phyloP scores from a whole-genome alignment of 2,113 vertebrate species.

The Kryptolebias marmoratus region DNA sequence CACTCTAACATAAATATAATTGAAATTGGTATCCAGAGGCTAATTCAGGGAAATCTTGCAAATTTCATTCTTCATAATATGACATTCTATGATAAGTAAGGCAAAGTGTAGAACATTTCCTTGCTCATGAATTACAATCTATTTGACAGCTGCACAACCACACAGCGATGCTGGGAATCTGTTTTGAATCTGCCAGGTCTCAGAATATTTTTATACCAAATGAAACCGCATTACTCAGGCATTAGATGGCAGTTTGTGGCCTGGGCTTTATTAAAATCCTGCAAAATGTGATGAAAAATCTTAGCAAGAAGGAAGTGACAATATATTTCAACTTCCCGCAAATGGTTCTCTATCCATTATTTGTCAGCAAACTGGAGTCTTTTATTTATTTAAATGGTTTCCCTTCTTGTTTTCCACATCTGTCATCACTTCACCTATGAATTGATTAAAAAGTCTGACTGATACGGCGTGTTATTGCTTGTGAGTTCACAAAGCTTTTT shows the following conservation, averaged over 20 bases:
- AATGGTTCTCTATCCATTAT: conserved; percentile 25
- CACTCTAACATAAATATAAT: conserved; percentile 41
- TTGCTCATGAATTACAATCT: conserved; percentile 67
- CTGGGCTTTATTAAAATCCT: conserved; percentile 46
- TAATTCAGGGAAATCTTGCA: conserved; percentile 43
- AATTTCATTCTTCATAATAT: conserved; percentile 53
- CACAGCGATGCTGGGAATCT: conserved; percentile 32
- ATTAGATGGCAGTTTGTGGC: conserved; percentile 35
- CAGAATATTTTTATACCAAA: conserved; percentile 55
- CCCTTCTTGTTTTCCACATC: not conserved
- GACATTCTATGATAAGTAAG: conserved; percentile 47
- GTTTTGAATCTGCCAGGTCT: conserved; percentile 36
- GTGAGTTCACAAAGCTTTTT: conserved; percentile 5
- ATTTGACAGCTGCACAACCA: conserved; percentile 57
- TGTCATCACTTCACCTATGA: not conserved
- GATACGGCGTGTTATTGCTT: conserved; percentile 8
- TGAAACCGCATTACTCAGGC: conserved; percentile 40
- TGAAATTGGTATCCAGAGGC: conserved; percentile 54
- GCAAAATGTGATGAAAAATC: conserved; percentile 27
- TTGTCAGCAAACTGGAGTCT: not conserved
- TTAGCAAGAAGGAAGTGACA: conserved; percentile 1
- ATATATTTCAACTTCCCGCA: conserved; percentile 14
- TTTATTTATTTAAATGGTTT: conserved; percentile 22
- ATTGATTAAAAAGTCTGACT: not conserved
- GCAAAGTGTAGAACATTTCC: conserved; percentile 53